Evolutionary conservation across 2,797 vertebrate species (phyloP).

Genomic region (Mormyrops attenuatus): DNA sequence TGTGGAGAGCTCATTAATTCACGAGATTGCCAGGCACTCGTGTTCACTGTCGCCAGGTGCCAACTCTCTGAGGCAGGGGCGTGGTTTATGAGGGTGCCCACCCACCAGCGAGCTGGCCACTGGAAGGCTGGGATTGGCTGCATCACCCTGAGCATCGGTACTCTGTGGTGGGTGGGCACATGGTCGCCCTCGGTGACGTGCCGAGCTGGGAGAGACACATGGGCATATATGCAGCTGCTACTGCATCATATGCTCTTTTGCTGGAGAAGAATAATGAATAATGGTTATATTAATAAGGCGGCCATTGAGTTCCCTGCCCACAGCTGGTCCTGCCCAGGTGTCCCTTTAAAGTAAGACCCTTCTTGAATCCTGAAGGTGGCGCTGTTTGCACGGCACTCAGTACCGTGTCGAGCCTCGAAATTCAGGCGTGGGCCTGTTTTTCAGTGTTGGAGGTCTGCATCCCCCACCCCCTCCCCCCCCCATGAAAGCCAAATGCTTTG

Average conservation of each 20-base stretch:
- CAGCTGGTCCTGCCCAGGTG: conserved; percentile 5
- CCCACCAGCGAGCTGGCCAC: background rate
- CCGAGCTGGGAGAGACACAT: conserved; percentile 36
- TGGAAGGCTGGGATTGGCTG: background rate
- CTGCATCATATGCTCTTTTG: conserved; percentile 12
- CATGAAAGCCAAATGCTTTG: conserved; percentile 34
- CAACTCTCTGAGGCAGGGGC: conserved; percentile 35
- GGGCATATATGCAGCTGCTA: conserved; percentile 29
- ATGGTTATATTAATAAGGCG: background rate
- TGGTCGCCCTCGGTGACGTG: background rate
- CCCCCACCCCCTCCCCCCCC: background rate
- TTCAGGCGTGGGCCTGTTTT: background rate
- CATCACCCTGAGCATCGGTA: background rate
- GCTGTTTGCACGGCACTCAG: background rate
- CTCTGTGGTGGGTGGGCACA: background rate
- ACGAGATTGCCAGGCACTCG: conserved; percentile 43
- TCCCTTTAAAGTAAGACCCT: conserved; percentile 8
- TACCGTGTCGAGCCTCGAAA: background rate
- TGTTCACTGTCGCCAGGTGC: conserved; percentile 50
- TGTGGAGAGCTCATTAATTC: conserved; percentile 60
- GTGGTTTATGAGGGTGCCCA: background rate
- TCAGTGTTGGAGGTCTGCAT: conserved; percentile 8
- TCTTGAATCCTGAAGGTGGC: background rate
- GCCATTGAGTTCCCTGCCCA: conserved; percentile 24
- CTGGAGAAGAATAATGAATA: conserved; percentile 22